Conservation (phyloP, 2,113 vertebrate genomes). For the Anhinga rufa region DNA sequence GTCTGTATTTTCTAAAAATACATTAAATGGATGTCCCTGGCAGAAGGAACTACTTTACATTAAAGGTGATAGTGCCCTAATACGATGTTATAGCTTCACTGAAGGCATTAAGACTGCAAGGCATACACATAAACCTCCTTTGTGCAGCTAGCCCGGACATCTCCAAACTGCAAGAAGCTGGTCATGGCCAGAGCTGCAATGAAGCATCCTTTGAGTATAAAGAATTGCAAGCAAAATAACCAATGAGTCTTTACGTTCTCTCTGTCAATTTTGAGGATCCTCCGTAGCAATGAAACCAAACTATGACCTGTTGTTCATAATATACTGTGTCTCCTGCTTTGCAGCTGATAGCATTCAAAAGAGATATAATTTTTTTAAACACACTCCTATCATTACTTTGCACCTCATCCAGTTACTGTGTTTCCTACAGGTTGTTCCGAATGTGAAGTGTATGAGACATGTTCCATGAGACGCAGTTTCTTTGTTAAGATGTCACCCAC, state of each 20-base stretch:
- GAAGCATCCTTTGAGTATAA: background rate
- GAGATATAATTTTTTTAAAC: background rate
- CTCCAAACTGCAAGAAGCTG: background rate
- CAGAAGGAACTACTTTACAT: background rate
- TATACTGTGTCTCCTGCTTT: background rate
- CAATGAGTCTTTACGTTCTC: background rate
- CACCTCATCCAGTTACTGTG: background rate
- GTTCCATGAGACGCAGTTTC: background rate
- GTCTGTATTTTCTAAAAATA: conserved; percentile 15
- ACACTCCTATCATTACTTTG: background rate
- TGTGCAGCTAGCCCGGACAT: background rate
- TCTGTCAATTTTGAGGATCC: background rate
- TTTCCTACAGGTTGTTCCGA: background rate
- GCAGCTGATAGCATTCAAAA: background rate
- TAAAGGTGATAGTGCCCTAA: background rate
- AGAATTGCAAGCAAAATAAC: background rate
- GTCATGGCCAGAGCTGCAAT: background rate
- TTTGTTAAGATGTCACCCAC: background rate
- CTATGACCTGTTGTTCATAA: background rate
- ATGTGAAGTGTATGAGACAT: background rate
- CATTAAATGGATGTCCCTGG: background rate
- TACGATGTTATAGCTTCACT: background rate
- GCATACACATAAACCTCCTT: background rate
- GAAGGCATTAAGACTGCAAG: background rate
- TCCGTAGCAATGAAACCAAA: background rate